phyloP scores from a whole-genome alignment of 1,140 invertebrate species.

The Leguminivora glycinivorella region DNA sequence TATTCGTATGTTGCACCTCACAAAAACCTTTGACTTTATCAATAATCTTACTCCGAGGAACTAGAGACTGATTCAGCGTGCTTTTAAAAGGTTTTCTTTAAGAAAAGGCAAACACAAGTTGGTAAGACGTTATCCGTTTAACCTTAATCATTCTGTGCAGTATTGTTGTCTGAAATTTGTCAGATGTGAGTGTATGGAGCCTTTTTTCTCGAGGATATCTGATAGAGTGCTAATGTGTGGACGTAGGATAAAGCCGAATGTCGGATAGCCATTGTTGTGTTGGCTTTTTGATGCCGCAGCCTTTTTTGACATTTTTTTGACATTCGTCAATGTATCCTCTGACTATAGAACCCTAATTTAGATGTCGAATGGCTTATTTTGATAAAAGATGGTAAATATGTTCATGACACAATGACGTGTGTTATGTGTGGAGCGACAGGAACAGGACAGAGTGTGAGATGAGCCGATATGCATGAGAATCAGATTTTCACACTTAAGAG shows the following conservation, averaged over 20 bases:
- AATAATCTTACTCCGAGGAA: not conserved
- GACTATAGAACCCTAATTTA: slow-evolving; percentile 28
- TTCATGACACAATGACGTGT: not conserved
- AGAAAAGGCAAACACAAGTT: slow-evolving; percentile 34
- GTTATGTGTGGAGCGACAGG: slow-evolving; percentile 9
- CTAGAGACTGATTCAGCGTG: not conserved
- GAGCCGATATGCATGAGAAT: not conserved
- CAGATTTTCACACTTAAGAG: not conserved
- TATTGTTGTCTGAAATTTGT: slow-evolving; percentile 73
- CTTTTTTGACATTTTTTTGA: slow-evolving; percentile 4
- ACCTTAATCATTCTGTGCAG: slow-evolving; percentile 65
- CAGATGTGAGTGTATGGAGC: slow-evolving; percentile 59
- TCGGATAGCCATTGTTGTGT: slow-evolving; percentile 40
- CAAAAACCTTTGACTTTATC: not conserved
- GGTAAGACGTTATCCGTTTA: slow-evolving; percentile 60
- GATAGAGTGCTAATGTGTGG: slow-evolving; percentile 57
- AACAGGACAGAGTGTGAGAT: not conserved
- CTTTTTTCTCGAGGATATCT: slow-evolving; percentile 53
- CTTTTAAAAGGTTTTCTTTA: slow-evolving; percentile 4
- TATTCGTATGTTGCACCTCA: slow-evolving; percentile 45
- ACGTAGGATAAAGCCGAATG: slow-evolving; percentile 33
- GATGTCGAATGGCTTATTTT: slow-evolving; percentile 25
- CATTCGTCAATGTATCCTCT: slow-evolving; percentile 25
- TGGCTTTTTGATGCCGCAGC: slow-evolving; percentile 31
- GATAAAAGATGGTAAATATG: slow-evolving; percentile 28